Evolutionary conservation across 1,140 invertebrate species (phyloP).

Genomic region (Holotrichia oblita): DNA sequence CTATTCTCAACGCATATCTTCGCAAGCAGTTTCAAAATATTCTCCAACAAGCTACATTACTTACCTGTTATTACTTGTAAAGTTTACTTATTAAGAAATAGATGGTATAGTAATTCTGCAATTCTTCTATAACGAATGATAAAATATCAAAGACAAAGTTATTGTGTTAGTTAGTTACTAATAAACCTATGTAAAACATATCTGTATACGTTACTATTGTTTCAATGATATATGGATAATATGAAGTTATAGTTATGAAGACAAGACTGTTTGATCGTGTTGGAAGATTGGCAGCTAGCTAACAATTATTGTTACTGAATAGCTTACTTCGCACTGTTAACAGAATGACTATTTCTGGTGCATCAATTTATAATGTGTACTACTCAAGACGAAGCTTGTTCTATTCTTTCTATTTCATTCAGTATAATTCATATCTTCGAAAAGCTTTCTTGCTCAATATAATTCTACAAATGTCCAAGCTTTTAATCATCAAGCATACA

Average conservation of each 20-base stretch:
- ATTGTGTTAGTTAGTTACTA: neutral
- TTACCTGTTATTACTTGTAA: conserved; percentile 4
- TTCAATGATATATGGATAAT: neutral
- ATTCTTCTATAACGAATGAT: neutral
- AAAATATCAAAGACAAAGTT: neutral
- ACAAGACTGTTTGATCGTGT: neutral
- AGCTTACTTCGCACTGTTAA: too few relatives aligned
- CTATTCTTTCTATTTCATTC: too few relatives aligned
- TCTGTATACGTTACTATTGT: conserved; percentile 6
- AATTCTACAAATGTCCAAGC: too few relatives aligned
- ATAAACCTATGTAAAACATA: conserved; percentile 9
- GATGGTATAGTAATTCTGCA: neutral
- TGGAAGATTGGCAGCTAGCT: neutral
- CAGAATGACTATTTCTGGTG: too few relatives aligned
- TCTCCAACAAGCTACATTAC: neutral
- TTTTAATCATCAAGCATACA: too few relatives aligned
- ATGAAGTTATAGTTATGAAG: neutral
- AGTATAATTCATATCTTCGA: too few relatives aligned
- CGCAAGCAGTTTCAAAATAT: neutral
- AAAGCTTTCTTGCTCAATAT: too few relatives aligned
- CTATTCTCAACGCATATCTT: neutral
- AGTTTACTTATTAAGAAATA: too few relatives aligned
- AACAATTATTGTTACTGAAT: too few relatives aligned
- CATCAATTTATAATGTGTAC: too few relatives aligned
- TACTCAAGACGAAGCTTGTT: too few relatives aligned